Percentiles rank a stretch among this genome's conserved stretches.
These are phyloP conservation scores for Guaruba guarouba DNA, from an alignment of 2,113 vertebrate species.

Conservation along the genomic window DNA sequence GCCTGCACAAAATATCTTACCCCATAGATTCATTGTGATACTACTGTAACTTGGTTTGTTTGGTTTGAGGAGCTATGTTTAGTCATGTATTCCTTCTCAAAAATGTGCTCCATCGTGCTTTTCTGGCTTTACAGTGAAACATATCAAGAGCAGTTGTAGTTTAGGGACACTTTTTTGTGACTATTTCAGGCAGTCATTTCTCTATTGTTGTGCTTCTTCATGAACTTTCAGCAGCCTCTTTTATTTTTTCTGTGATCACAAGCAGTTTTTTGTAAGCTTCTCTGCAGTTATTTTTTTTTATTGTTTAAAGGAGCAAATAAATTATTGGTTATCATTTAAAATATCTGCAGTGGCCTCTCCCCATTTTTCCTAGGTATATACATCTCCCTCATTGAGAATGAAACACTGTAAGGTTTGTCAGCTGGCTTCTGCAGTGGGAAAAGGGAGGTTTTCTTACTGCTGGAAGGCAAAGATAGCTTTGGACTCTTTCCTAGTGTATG, in stretches of 20 bases:
- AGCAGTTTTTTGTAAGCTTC: background rate
- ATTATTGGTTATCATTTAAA: constrained; percentile 40
- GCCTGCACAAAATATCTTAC: background rate
- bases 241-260: background rate
- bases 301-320: constrained; percentile 33
- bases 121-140: background rate
- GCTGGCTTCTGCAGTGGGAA: constrained; percentile 21
- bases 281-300: constrained; percentile 32
- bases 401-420: constrained; percentile 5
- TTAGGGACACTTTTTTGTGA: background rate
- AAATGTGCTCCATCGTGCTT: background rate
- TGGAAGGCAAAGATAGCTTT: constrained; percentile 47
- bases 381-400: background rate
- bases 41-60: background rate
- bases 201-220: background rate
- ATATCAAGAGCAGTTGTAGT: background rate
- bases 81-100: background rate
- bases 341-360: constrained; percentile 9
- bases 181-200: background rate
- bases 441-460: background rate
- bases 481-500: constrained; percentile 31
- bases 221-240: constrained; percentile 17
- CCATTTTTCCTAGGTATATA: background rate
- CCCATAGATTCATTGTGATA: background rate
- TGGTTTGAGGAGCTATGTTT: background rate